Conservation (phyloP, 2,113 vertebrate species). For the Pandion haliaetus region DNA sequence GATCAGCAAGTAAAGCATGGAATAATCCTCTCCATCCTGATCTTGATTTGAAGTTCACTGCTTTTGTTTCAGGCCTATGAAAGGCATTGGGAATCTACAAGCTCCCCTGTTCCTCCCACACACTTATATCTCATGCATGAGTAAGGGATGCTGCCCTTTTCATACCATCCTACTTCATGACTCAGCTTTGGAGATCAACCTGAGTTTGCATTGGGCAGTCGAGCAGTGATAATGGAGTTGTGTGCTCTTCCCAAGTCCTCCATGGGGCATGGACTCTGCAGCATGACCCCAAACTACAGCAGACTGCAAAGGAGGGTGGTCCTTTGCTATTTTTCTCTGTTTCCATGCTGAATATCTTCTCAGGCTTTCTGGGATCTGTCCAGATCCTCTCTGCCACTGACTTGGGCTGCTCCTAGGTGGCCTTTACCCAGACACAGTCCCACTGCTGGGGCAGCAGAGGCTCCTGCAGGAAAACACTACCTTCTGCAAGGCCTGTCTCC, state of each 20-base stretch:
- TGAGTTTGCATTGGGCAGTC: not conserved
- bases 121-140: not conserved
- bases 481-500: not conserved
- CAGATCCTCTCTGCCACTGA: not conserved
- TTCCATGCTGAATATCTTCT: not conserved
- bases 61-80: not conserved
- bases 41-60: not conserved
- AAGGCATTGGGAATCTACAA: not conserved
- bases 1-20: not conserved
- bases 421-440: not conserved
- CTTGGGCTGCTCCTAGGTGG: not conserved
- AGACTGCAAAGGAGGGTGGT: not conserved
- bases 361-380: not conserved
- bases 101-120: not conserved
- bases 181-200: not conserved
- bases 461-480: not conserved
- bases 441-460: not conserved
- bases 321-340: not conserved
- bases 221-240: not conserved
- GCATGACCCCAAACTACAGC: not conserved
- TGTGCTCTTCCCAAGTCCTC: not conserved
- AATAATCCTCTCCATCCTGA: not conserved
- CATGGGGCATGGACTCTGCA: fast-evolving
- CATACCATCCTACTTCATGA: not conserved
- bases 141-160: not conserved